Base-by-base conservation (phyloP, 2,888 invertebrate species). In the Microctonus aethiopoides region DNA sequence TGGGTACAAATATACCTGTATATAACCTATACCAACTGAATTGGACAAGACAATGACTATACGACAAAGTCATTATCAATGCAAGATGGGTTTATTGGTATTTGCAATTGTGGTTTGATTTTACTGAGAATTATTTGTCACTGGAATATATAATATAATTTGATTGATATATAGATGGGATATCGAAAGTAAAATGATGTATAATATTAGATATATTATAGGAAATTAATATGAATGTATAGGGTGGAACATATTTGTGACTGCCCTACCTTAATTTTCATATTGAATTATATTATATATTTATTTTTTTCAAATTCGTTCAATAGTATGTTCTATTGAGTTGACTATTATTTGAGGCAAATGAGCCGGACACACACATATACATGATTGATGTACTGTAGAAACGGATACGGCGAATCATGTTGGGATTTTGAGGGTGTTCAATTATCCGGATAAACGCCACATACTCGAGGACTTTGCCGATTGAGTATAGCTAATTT, bases 1-100 rank as follows among this genome's bases (percentile, higher is more conserved):
- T 22, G 74, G 70, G 73, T 74, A 71, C 71, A 70, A 74, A 74
- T 70, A 72, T 71, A 73, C 73, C 68, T 73, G 72, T 73, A 70
- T 73, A 70, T 72, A 70, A 57, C 67, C 70, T 70, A 72, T 68
- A 69, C 72, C 74, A 70, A 72, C 71, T 24, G 24, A 10, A 54
- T 54, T 26, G 26, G 46, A 54, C 26, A 54, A 54, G 74, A 71
- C 67, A 66, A 66, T 51, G 57, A 62, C 51, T 34, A 34, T 34
- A 32, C 52, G 66, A 66, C 34, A 29, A 7, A 29, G 20, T 52
- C 2, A 29, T 52, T 32, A 51, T 24, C 7, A 54, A 26, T 54
- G 24, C 22, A 16, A 57, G 32, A 34, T 57, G 57, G 32, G n/a
- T 24, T 54, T 54, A 54, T 54, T 26, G 26, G 11, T 54, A n/a